Evolutionary conservation across 2,888 invertebrate species (phyloP), one percentile per base, ranked within the genome.

Genomic region (Taenaris catops): DNA sequence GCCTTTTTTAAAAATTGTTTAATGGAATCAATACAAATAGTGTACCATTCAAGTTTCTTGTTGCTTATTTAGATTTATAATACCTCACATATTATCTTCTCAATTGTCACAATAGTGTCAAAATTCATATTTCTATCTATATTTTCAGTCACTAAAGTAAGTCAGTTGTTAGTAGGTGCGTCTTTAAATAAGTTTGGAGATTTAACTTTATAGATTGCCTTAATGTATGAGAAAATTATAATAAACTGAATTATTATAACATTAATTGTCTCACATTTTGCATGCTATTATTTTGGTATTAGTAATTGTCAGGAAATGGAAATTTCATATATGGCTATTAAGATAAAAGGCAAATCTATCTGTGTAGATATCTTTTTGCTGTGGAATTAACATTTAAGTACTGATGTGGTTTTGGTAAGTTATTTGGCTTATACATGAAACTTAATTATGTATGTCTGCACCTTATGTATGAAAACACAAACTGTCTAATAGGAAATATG

Each of bases 1-100:
- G 59, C 54, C 60, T 63, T 70, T 69, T 67, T 60, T 41, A 33
- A 17, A 21, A 66, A 66, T 69, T 58, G 64, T 69, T 74, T 63
- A 61, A 63, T 53, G 43, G 51, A 63, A 58, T 60, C 58, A 49
- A 55, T 44, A 38, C 40, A 39, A 35, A 25, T 45, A 44, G 45
- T 43, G 42, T 49, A 49, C 45, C 43, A 36, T 37, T 44, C 41
- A 38, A 39, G 39, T 58, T 63, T 68, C 57, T 60, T 60, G 44
- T 58, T 58, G 56, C 54, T 70, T 68, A 31, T 38, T 65, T 64
- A 63, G 62, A 54, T 55, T 53, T 32, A 26, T 46, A 48, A 53
- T 51, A 49, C 42, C 62, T 66, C 58, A 65, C 54, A 41, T 56
- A 60, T 41, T 49, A 60, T 55, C 57, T 62, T 63, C 58, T 68